Evolutionary conservation across 2,888 invertebrate genomes (phyloP).

Genomic region (Lacanobia oleracea): DNA sequence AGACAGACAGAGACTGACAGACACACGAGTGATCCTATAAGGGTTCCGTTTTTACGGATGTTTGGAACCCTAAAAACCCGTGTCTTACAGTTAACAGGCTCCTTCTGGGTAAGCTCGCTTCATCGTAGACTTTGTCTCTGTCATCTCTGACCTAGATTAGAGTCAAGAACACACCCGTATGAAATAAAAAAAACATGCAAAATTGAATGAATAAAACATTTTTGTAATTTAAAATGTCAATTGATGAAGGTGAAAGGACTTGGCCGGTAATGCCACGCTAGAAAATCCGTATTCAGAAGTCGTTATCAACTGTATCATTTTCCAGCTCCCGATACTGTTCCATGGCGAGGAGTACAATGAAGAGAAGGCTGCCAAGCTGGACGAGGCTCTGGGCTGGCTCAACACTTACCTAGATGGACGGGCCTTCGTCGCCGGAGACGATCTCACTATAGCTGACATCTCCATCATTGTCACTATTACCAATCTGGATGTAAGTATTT

Average conservation of each 20-base stretch:
- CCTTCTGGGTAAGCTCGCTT: no score
- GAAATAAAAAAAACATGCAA: no score
- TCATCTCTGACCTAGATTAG: no score
- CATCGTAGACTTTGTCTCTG: no score
- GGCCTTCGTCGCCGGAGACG: constrained; percentile 92
- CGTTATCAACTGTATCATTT: constrained; percentile 1
- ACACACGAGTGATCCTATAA: no score
- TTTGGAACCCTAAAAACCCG: no score
- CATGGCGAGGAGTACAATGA: constrained; percentile 81
- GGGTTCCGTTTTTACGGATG: no score
- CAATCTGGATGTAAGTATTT: constrained; percentile 89
- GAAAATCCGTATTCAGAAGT: not conserved
- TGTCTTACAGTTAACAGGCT: no score
- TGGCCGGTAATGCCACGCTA: not conserved
- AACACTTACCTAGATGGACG: constrained; percentile 90
- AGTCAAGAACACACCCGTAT: no score
- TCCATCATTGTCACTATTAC: constrained; percentile 91
- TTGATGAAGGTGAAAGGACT: not conserved
- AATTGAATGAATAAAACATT: not conserved
- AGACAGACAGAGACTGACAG: no score
- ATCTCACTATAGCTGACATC: constrained; percentile 93
- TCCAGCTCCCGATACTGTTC: constrained; percentile 88
- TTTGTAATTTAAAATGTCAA: not conserved
- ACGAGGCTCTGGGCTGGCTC: constrained; percentile 91
- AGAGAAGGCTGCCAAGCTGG: constrained; percentile 88